phyloP scores from a whole-genome alignment of 2,113 vertebrate species.

The Pomatostomus ruficeps region DNA sequence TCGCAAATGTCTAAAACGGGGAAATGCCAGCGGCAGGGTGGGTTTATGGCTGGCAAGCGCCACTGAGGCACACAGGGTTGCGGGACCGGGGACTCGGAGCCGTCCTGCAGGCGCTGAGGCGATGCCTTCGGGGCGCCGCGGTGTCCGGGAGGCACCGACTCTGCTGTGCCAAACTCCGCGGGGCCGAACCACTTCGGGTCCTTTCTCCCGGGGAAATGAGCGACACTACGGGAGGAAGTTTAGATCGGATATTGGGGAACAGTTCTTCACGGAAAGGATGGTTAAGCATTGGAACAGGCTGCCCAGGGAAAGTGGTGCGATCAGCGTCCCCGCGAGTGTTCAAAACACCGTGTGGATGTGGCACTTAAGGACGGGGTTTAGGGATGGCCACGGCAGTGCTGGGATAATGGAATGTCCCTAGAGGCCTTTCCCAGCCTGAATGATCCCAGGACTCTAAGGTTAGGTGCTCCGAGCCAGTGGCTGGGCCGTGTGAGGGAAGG shows the following conservation, averaged over 20 bases:
- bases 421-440: background rate
- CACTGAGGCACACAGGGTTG: background rate
- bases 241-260: background rate
- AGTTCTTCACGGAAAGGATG: background rate
- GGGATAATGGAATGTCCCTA: background rate
- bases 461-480: accelerated
- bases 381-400: background rate
- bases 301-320: too few relatives aligned
- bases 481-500: accelerated
- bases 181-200: background rate
- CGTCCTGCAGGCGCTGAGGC: accelerated
- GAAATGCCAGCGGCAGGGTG: background rate
- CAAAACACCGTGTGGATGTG: accelerated
- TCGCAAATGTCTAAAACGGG: accelerated
- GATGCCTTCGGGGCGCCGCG: accelerated
- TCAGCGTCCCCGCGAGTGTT: background rate
- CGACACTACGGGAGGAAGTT: background rate
- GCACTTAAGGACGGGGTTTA: background rate
- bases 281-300: background rate
- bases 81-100: background rate
- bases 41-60: background rate
- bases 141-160: background rate
- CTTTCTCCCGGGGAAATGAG: too few relatives aligned
- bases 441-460: accelerated
- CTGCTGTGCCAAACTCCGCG: accelerated